Base-by-base conservation (phyloP, 2,888 invertebrate species). In the Girardia tigrina region DNA sequence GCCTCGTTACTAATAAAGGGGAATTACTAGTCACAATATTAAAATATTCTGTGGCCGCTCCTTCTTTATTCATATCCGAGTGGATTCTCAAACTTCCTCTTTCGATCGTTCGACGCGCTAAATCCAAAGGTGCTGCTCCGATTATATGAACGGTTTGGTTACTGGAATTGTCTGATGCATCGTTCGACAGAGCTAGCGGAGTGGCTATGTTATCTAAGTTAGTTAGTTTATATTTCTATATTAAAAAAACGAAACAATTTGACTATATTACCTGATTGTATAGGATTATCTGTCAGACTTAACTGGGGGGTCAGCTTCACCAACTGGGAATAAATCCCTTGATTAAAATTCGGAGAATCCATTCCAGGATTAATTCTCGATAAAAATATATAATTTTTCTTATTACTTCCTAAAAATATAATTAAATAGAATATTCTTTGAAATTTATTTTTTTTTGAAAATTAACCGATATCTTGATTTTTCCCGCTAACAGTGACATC, bases 281-380 rank as follows among this genome's bases (percentile, higher is more conserved):
- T n/a, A 6, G n/a, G 6, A 56, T 56, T 56, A n/a, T 56, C 56
- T 4, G 56, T 4, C 56, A 56, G 4, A 56, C 56, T 56, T 56
- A 56, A 56, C n/a, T 56, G 56, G 4, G 56, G 56, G 56, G 56
- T 56, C 6, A 56, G 56, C n/a, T 56, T 56, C 4, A 56, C 56
- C 56, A 56, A n/a, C n/a, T 56, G 56, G 56, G 56, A 56, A 56
- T 56, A 56, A n/a, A 56, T 56, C n/a, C 56, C 56, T 16, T 56
- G 56, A n/a, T n/a, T 56, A 16, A 56, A 56, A 56, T 56, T 56
- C 23, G 56, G 56, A 6, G 56, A 56, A 56, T 56, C 56, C 56
- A 56, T 56, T 4, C 56, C 56, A 23, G 56, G 56, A 56, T 56
- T 56, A n/a, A 56, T 56, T 56, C 56, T 56, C 23, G 56, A 56